phyloP scores from a whole-genome alignment of 2,888 invertebrate genomes.

The Cephalotes varians region DNA sequence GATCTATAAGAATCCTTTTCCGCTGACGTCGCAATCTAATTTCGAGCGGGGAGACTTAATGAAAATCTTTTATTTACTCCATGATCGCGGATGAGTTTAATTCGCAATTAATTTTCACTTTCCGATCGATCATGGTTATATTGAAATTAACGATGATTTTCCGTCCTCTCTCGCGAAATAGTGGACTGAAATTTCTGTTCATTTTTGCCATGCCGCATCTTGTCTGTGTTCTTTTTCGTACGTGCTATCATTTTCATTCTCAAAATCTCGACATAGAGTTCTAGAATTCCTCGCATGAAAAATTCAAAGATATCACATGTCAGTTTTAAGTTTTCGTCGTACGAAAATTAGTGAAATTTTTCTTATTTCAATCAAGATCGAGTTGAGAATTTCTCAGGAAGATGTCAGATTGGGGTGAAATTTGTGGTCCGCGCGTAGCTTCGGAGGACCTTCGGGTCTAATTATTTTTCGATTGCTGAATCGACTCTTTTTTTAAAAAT shows the following conservation, averaged over 20 bases:
- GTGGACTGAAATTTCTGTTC: slow-evolving; percentile 33
- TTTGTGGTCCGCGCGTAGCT: neutral
- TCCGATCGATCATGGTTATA: neutral
- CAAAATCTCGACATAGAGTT: neutral
- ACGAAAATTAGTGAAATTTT: neutral
- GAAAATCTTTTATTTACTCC: neutral
- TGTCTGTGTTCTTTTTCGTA: slow-evolving; percentile 63
- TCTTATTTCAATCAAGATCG: neutral
- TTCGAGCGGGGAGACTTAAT: neutral
- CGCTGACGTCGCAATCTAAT: neutral
- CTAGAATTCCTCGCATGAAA: neutral
- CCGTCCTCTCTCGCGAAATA: neutral
- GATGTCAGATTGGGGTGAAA: neutral
- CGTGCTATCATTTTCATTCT: slow-evolving; percentile 70
- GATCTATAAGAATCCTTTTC: neutral
- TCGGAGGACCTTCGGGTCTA: neutral
- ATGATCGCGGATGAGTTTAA: neutral
- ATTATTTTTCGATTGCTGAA: neutral
- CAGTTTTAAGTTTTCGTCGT: neutral
- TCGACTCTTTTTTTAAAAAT: neutral
- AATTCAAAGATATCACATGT: neutral
- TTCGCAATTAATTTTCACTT: slow-evolving; percentile 2
- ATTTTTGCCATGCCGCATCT: slow-evolving; percentile 1
- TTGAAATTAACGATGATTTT: slow-evolving; percentile 19
- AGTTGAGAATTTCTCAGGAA: neutral